Base-by-base conservation (phyloP, 2,797 vertebrate genomes). In the Mycteria americana region DNA sequence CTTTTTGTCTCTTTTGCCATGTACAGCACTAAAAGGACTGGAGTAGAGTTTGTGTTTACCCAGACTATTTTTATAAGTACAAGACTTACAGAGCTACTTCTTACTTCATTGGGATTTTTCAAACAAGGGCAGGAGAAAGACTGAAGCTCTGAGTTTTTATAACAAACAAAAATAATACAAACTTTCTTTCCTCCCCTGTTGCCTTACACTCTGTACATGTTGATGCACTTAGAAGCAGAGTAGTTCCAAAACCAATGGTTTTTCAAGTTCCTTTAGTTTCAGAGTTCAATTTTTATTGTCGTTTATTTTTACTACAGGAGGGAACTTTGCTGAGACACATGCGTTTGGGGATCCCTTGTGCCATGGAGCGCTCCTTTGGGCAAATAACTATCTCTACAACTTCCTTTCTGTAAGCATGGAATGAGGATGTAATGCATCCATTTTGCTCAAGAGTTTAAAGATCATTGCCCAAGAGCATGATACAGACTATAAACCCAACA, bases 1-100 rank as follows among this genome's bases (percentile, higher is more conserved):
- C 30, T 93, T 94, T 96, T 72, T 88, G 92, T 89, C 89, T 95
- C 74, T 92, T 87, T 92, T 37, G n/a, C 73, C 62, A 87, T 43
- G 25, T 68, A 65, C 15, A 89, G 75, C 33, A 64, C 78, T 72
- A 59, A 83, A 84, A 87, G 50, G 25, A 59, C 81, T 62, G 37
- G 31, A 63, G 30, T 2, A 59, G 43, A 78, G 18, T n/a, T 73
- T 59, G 21, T 54, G 56, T 51, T 92, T 87, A 85, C 7, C 12
- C 46, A 72, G 50, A 16, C 8, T 72, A 13, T 65, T 95, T 95
- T 88, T 37, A 12, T 15, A 56, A 86, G 50, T 51, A 39, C 35
- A 43, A 69, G 31, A 56, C 28, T 43, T 75, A 72, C 33, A 73
- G 64, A 89, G 54, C 28, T 64, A 41, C 46, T 84, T 85, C 57